phyloP scores from a whole-genome alignment of 2,113 vertebrate species.

The Manacus vitellinus region DNA sequence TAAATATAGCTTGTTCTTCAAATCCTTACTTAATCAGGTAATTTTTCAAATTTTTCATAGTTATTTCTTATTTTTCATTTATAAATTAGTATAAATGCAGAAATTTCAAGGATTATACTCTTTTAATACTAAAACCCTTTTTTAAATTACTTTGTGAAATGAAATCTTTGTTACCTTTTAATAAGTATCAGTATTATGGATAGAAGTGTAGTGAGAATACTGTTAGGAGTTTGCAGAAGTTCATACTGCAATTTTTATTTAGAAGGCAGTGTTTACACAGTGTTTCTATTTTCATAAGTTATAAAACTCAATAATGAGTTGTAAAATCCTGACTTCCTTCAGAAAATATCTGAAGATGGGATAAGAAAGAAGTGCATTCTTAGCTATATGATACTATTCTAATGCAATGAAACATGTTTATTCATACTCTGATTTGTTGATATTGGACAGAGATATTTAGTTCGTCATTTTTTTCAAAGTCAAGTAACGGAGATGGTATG shows the following conservation, averaged over 20 bases:
- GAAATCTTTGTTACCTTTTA: not conserved
- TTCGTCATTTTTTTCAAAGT: not conserved
- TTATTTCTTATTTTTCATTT: not conserved
- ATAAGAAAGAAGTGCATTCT: not conserved
- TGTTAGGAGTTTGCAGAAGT: not conserved
- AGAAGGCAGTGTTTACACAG: not conserved
- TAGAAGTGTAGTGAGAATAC: not conserved
- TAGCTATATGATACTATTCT: not conserved
- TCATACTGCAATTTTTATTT: not conserved
- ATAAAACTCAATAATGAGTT: not conserved
- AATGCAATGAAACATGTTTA: not conserved
- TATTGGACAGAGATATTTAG: not conserved
- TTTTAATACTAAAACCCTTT: not conserved
- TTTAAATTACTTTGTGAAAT: not conserved
- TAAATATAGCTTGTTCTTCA: not conserved
- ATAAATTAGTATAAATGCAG: not conserved
- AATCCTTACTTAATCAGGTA: not conserved
- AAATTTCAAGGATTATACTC: not conserved
- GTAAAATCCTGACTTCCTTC: not conserved
- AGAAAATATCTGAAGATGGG: not conserved
- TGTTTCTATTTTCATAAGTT: not conserved
- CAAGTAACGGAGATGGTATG: not conserved
- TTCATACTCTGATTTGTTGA: not conserved
- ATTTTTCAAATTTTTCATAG: not conserved
- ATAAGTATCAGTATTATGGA: not conserved